Evolutionary conservation across 2,888 invertebrate species (phyloP), one percentile per base, ranked within the genome.

Genomic region (Ormia ochracea): DNA sequence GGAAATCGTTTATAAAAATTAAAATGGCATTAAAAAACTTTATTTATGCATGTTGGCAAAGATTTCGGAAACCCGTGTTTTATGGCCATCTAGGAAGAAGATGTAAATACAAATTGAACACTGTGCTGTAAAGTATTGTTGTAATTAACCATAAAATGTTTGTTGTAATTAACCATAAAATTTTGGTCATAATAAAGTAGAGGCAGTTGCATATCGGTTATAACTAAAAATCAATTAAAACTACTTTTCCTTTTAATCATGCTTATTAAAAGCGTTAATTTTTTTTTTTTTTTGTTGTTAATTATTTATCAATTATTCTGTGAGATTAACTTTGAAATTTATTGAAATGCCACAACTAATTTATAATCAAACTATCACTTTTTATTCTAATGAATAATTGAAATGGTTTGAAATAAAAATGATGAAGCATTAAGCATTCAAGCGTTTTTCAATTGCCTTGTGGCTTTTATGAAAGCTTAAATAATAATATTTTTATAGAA

Each of bases 1-100:
- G 48, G 74, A 74, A 74, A 58, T 65, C 50, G 56, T 65, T 74
- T 48, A 66, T 65, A 65, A 58, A 58, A 66, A 58, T 66, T 74
- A 58, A 58, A 74, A 74, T 66, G 12, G 48, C 56, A 58, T 74
- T 54, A 63, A 43, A 41, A 26, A 54, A 19, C 28, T 45, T 36
- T 43, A 65, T 45, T 21, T 33, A 50, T 14, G 28, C n/a, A 28
- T 14, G 26, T 50, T 28, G 50, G 26, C 21, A 50, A 50, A 14
- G 12, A 5, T 28, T 50, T 26, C 26, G 7, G 4, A 28, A 50
- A 50, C 14, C 9, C 3, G 14, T 28, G 21, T 14, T n/a, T 9
- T 0, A 10, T 10, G 19, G 19, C 19, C 19, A 43, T 45, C 1
- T 45, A 12, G 3, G 21, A 45, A 21, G 45, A 45, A 12, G 1